Percentiles rank a stretch among this genome's conserved stretches.
phyloP scores from a whole-genome alignment of 2,113 vertebrate genomes.

The Cyprinodon brontotheroides region DNA sequence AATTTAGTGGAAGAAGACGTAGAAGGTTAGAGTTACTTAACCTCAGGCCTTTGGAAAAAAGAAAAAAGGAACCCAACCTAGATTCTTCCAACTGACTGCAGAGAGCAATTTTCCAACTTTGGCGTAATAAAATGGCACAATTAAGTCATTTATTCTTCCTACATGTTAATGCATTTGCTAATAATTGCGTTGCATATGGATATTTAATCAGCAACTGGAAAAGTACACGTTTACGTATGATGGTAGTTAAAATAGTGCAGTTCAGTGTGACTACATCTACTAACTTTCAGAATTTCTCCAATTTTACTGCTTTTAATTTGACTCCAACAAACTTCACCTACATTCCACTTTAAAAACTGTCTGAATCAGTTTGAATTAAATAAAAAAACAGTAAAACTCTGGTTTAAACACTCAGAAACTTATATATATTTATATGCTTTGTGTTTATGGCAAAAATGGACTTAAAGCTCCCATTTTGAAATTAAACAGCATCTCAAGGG shows the following conservation, averaged over 20 bases:
- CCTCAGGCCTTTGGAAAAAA: constrained; percentile 65
- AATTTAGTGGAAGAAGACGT: constrained; percentile 72
- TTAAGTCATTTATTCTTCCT: constrained; percentile 54
- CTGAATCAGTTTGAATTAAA: neutral
- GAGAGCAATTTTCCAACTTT: constrained; percentile 42
- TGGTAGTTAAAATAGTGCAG: constrained; percentile 6
- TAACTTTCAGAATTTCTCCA: constrained; percentile 5
- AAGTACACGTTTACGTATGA: neutral
- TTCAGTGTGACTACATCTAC: constrained; percentile 21
- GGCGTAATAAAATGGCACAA: constrained; percentile 56
- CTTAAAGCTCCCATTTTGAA: neutral
- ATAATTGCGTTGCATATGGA: constrained; percentile 30
- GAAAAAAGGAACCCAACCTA: constrained; percentile 70
- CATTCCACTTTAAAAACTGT: neutral
- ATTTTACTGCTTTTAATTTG: neutral
- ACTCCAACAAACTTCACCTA: neutral
- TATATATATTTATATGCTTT: too few relatives aligned
- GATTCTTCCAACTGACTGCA: constrained; percentile 47
- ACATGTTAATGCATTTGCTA: constrained; percentile 55
- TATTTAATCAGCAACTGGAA: constrained; percentile 16
- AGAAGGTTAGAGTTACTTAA: constrained; percentile 72
- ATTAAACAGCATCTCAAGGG: neutral
- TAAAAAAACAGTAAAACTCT: neutral
- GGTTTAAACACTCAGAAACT: neutral
- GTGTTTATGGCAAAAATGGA: too few relatives aligned